A percentile compares a stretch with the other conserved stretches of the same genome.
Conservation (phyloP, 2,113 vertebrate genomes). For the Rhabdomys dilectus region DNA sequence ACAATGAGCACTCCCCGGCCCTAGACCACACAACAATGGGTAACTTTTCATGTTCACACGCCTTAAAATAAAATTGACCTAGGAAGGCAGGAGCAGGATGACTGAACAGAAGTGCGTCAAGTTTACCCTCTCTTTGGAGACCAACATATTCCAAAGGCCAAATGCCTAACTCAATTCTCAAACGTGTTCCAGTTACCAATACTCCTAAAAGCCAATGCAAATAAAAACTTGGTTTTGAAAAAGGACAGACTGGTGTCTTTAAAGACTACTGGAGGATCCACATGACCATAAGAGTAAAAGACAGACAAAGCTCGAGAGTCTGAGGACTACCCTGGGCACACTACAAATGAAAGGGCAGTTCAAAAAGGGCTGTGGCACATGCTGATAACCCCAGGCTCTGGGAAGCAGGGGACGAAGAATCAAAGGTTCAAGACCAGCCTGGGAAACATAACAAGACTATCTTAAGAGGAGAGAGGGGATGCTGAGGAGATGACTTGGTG, state of each 20-base stretch:
- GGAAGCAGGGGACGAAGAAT: not conserved
- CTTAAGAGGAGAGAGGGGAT: too few relatives aligned
- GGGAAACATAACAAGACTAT: not conserved
- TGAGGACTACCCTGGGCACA: not conserved
- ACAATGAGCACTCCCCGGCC: too few relatives aligned
- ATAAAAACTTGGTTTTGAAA: not conserved
- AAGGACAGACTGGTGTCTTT: not conserved
- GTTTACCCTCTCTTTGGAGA: not conserved
- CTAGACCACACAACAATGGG: too few relatives aligned
- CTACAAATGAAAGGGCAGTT: not conserved
- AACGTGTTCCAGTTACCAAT: not conserved
- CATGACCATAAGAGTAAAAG: not conserved
- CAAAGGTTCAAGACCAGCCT: not conserved
- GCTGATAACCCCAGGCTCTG: not conserved
- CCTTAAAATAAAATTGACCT: too few relatives aligned
- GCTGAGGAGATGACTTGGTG: not conserved
- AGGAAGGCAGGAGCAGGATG: not conserved
- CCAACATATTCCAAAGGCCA: slow-evolving; percentile 3
- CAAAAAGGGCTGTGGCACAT: too few relatives aligned
- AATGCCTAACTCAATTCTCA: not conserved
- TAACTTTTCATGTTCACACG: too few relatives aligned
- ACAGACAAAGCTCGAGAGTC: not conserved
- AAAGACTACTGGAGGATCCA: not conserved
- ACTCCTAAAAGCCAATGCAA: slow-evolving; percentile 11
- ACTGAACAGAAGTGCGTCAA: not conserved